Conservation (phyloP, 35 echinoderm and acorn worm species). For the Anneissia japonica region DNA sequence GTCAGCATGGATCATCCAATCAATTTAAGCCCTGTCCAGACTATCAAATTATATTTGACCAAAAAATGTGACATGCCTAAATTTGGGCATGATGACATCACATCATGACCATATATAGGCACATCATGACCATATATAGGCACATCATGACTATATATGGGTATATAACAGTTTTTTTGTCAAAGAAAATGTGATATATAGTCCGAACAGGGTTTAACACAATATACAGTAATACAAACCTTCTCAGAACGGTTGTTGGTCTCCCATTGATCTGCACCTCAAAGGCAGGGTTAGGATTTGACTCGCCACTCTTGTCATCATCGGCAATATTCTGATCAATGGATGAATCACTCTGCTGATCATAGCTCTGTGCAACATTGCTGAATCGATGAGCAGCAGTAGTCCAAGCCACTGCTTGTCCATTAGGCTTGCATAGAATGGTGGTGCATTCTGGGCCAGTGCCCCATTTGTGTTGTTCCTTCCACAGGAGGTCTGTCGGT, state of each 20-base stretch:
- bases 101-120: too few relatives aligned
- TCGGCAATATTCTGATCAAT: slow-evolving; percentile 7
- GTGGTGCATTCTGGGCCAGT: slow-evolving; percentile 97
- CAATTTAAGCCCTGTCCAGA: too few relatives aligned
- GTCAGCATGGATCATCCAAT: too few relatives aligned
- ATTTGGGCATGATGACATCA: too few relatives aligned
- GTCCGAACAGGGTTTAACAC: too few relatives aligned
- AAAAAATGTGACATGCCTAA: too few relatives aligned
- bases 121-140: too few relatives aligned
- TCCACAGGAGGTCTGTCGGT: slow-evolving; percentile 92
- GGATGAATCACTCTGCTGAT: slow-evolving; percentile 27
- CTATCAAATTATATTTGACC: too few relatives aligned
- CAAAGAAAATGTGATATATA: too few relatives aligned
- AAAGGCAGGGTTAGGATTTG: slow-evolving; percentile 69
- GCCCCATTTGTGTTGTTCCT: slow-evolving; percentile 92
- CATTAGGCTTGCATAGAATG: slow-evolving; percentile 92
- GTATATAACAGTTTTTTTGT: too few relatives aligned
- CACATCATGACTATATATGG: too few relatives aligned
- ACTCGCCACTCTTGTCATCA: slow-evolving; percentile 41
- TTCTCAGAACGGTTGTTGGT: slow-evolving; percentile 62
- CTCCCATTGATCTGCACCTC: slow-evolving; percentile 80
- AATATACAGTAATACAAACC: slow-evolving; percentile 46
- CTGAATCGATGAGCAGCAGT: slow-evolving; percentile 88
- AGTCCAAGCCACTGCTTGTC: slow-evolving; percentile 93
- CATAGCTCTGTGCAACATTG: slow-evolving; percentile 62